Evolutionary conservation across 2,888 invertebrate species (phyloP), one percentile per base, ranked within the genome.

Genomic region (Luperina testacea): DNA sequence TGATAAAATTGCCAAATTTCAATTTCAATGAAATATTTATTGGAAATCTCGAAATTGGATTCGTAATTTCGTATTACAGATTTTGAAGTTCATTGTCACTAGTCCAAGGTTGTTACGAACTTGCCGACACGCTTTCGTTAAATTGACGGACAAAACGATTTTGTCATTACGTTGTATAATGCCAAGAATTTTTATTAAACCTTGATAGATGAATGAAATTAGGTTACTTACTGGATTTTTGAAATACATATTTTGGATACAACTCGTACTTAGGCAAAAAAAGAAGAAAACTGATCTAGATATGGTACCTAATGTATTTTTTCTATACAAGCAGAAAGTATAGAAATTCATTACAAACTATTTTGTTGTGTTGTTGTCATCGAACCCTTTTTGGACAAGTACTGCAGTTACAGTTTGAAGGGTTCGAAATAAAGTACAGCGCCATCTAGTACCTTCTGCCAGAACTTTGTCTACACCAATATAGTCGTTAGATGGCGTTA

Each of bases 31-130:
- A 84, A 82, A 72, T 69, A 79, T 80, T 81, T 75, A 77, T 83
- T 80, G 53, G 61, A 71, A 78, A 73, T 72, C 77, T 83, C 57
- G 61, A 82, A 82, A 84, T 88, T 75, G 81, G 72, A 80, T 48
- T 48, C 48, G 45, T 45, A 45, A 45, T 45, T 78, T 81, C 72
- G 79, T 85, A 72, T 77, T 83, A 81, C 77, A 72, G 79, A 87
- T 77, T 82, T 84, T 84, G 77, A 88, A 88, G 88, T 88, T 88
- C 88, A 88, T 85, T 88, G 80, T 86, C 88, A 88, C 80, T 73
- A 72, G 72, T 51, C 63, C 88, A 88, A 88, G 88, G 88, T 88
- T 88, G 70, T 76, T 80, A 45, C 77, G 80, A 81, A 80, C 88
- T 79, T 85, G 80, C 51, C 80, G 86, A 82, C 78, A 88, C 88